phyloP scores from a whole-genome alignment of 2,888 invertebrate species.

The Dilophus febrilis region DNA sequence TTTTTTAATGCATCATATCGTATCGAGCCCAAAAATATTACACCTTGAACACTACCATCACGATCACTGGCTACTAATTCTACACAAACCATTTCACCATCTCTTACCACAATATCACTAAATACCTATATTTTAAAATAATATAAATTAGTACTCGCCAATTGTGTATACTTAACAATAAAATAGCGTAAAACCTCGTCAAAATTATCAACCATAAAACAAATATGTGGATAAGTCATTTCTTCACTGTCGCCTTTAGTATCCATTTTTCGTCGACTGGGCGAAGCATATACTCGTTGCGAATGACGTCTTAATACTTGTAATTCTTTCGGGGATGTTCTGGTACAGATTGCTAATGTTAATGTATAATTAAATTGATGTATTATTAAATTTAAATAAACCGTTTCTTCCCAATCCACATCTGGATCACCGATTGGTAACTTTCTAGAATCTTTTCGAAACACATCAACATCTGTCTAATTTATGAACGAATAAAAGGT shows the following conservation, averaged over 20 bases:
- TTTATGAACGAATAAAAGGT: background rate
- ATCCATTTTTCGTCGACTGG: constrained; percentile 92
- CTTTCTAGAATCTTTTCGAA: constrained; percentile 91
- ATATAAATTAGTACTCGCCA: background rate
- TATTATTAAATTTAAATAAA: constrained; percentile 91
- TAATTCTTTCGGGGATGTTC: constrained; percentile 92
- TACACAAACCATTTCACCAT: constrained; percentile 98
- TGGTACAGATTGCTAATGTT: constrained; percentile 92
- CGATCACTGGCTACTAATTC: constrained; percentile 89
- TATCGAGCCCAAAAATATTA: constrained; percentile 93
- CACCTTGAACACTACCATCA: constrained; percentile 70
- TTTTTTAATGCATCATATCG: constrained; percentile 93
- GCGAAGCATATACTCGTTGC: constrained; percentile 93
- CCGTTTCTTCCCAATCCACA: constrained; percentile 98
- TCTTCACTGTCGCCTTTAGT: constrained; percentile 96
- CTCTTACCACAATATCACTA: constrained; percentile 89
- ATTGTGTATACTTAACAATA: no score
- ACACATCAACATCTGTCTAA: constrained; percentile 91
- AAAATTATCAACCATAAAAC: constrained; percentile 98
- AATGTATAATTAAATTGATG: constrained; percentile 98
- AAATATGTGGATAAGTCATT: constrained; percentile 97
- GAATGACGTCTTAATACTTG: constrained; percentile 87
- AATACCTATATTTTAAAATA: constrained; percentile 54
- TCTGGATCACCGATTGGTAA: constrained; percentile 90
- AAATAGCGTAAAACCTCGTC: constrained; percentile 56